These are phyloP conservation scores for Papilio gigon DNA, from an alignment of 2,888 invertebrate genomes.

Conservation along the genomic window DNA sequence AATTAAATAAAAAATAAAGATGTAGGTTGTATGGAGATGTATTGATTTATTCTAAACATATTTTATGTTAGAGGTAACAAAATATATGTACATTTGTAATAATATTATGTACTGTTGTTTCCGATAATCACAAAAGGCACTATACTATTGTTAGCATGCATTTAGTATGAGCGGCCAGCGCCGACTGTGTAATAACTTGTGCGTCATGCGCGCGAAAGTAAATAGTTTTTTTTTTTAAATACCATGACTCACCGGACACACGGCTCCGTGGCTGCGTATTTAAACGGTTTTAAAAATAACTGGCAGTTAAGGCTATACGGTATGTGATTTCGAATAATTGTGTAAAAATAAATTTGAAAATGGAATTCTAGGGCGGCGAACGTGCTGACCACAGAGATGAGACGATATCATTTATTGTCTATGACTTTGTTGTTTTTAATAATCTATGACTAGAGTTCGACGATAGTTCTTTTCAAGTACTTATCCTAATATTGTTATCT, in stretches of 20 bases:
- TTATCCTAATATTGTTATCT: no score
- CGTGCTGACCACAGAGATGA: no score
- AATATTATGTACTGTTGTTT: neutral
- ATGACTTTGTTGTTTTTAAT: no score
- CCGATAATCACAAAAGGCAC: neutral
- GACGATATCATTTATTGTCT: no score
- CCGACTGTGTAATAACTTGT: slow-evolving; percentile 18
- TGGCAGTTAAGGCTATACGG: slow-evolving; percentile 19
- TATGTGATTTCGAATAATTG: slow-evolving; percentile 17
- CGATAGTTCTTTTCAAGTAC: no score
- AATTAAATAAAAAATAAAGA: no score
- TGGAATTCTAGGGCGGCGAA: neutral
- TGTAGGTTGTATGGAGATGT: no score
- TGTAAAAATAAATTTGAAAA: neutral
- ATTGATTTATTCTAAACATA: neutral
- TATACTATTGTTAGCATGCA: slow-evolving; percentile 21
- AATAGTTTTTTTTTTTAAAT: slow-evolving; percentile 37
- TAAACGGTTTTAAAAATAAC: slow-evolving; percentile 17
- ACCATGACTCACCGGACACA: slow-evolving; percentile 39
- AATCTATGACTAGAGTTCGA: no score
- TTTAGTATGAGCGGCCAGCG: slow-evolving; percentile 18
- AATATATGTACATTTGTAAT: neutral
- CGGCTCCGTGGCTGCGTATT: slow-evolving; percentile 32
- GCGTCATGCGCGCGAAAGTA: slow-evolving; percentile 39
- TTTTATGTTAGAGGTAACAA: neutral